These are phyloP conservation scores for Toxotes lorentzi DNA, from an alignment of 2,797 vertebrate species.

Conservation along the genomic window DNA sequence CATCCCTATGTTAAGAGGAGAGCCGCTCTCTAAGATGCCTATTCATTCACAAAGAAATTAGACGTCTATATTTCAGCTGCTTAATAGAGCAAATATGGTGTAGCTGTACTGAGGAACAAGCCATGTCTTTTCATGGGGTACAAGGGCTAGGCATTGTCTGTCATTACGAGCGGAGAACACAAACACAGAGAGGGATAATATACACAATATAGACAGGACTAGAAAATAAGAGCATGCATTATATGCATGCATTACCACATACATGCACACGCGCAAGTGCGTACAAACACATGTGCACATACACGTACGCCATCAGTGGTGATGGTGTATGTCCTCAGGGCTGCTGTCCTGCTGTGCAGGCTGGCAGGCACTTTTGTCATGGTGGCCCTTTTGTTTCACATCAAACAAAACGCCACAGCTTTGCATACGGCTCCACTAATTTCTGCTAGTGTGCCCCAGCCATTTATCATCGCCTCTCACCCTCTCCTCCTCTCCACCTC, in stretches of 20 bases:
- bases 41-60: conserved; percentile 83
- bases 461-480: conserved; percentile 84
- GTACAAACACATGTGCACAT: conserved; percentile 35
- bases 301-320: conserved; percentile 46
- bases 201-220: conserved; percentile 72
- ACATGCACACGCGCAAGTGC: conserved; percentile 27
- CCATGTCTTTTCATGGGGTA: conserved; percentile 71
- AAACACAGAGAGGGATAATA: conserved; percentile 77
- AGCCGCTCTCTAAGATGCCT: conserved; percentile 77
- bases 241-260: conserved; percentile 66
- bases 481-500: conserved; percentile 73
- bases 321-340: conserved; percentile 79
- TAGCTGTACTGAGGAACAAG: conserved; percentile 67
- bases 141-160: conserved; percentile 77
- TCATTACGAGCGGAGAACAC: conserved; percentile 72
- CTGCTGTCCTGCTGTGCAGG: conserved; percentile 80
- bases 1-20: conserved; percentile 83
- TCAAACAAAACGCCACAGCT: conserved; percentile 86
- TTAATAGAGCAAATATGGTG: conserved; percentile 81
- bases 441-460: conserved; percentile 82
- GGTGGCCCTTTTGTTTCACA: conserved; percentile 87
- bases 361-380: conserved; percentile 85
- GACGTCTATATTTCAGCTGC: conserved; percentile 82
- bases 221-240: conserved; percentile 64
- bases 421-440: conserved; percentile 85